phyloP scores from a whole-genome alignment of 2,888 invertebrate species.

The Mythimna loreyi region DNA sequence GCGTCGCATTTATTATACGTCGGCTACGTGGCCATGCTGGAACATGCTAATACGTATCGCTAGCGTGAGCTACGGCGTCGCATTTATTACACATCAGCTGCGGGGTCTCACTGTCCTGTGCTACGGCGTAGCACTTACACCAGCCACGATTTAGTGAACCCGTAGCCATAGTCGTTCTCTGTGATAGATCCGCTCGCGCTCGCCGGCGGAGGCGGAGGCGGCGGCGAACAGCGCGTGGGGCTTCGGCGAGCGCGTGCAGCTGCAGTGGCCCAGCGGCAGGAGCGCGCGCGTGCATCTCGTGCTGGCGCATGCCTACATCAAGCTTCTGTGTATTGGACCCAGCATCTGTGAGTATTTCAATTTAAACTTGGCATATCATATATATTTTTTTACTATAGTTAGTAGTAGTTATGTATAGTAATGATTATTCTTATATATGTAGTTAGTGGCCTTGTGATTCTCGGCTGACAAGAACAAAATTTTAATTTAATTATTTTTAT shows the following conservation, averaged over 20 bases:
- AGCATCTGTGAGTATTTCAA: constrained; percentile 76
- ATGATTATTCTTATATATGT: too few relatives aligned
- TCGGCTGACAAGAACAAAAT: too few relatives aligned
- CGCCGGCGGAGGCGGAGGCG: constrained; percentile 84
- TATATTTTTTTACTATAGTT: too few relatives aligned
- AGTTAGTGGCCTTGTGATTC: too few relatives aligned
- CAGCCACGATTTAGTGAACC: neutral
- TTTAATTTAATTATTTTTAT: too few relatives aligned
- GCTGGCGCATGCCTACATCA: constrained; percentile 89
- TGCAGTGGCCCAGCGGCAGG: constrained; percentile 94
- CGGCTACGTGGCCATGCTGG: too few relatives aligned
- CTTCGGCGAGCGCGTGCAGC: constrained; percentile 93
- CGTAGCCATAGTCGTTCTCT: neutral
- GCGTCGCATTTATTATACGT: too few relatives aligned
- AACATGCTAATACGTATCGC: too few relatives aligned
- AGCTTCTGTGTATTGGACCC: constrained; percentile 86
- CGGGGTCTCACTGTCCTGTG: neutral
- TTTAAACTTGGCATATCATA: too few relatives aligned
- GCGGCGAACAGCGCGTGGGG: constrained; percentile 27
- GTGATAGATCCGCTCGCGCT: constrained; percentile 68
- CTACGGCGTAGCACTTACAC: neutral
- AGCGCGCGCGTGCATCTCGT: constrained; percentile 94
- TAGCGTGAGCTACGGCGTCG: neutral
- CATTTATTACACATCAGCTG: neutral
- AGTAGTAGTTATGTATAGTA: too few relatives aligned